These are phyloP conservation scores for Tachina grossa DNA, from an alignment of 2,888 invertebrate species.

Conservation along the genomic window DNA sequence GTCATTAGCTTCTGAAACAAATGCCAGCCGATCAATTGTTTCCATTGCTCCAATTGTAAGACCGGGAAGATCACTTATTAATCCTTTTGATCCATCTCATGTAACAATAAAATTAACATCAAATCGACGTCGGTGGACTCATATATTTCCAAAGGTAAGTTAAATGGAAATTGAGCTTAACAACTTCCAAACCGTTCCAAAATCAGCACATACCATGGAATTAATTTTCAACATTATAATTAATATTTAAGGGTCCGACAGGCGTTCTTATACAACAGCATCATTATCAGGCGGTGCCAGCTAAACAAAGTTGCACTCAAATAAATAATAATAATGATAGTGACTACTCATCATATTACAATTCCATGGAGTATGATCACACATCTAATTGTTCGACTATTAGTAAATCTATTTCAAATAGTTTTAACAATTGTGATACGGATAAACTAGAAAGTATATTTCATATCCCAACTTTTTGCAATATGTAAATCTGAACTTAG, in stretches of 20 bases:
- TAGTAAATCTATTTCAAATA: conserved; percentile 75
- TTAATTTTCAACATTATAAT: conserved; percentile 12
- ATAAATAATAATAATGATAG: conserved; percentile 76
- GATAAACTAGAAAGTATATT: conserved; percentile 78
- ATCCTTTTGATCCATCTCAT: conserved; percentile 99
- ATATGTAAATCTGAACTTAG: background rate
- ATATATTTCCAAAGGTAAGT: conserved; percentile 94
- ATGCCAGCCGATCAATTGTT: conserved; percentile 79
- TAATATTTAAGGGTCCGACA: conserved; percentile 87
- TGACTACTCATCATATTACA: conserved; percentile 76
- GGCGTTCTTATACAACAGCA: conserved; percentile 96
- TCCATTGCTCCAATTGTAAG: conserved; percentile 85
- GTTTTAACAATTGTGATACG: conserved; percentile 73
- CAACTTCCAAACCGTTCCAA: background rate
- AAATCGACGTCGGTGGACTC: conserved; percentile 97
- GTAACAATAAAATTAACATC: conserved; percentile 98
- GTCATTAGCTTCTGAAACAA: conserved; percentile 81
- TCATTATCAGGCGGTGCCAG: conserved; percentile 93
- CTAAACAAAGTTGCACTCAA: conserved; percentile 74
- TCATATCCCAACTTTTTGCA: background rate
- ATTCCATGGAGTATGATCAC: conserved; percentile 79
- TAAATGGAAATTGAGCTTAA: background rate
- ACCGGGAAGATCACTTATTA: conserved; percentile 94
- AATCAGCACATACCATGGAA: background rate
- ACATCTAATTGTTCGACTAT: conserved; percentile 79